A percentile compares a stretch with the other conserved stretches of the same genome.
Conservation (phyloP, 2,113 vertebrate species). For the Zeus faber region DNA sequence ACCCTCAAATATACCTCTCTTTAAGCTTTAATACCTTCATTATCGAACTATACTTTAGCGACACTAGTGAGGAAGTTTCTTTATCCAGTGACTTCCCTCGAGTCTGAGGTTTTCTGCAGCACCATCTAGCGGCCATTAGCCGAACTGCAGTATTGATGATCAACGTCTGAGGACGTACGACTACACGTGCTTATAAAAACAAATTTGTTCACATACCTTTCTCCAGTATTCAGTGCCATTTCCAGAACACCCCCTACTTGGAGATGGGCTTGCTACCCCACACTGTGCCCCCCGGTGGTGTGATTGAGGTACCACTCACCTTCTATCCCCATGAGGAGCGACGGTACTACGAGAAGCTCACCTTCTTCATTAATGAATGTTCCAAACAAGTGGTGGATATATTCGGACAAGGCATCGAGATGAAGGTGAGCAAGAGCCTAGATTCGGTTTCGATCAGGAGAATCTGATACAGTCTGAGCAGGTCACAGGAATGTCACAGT, state of each 20-base stretch:
- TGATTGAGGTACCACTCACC: conserved; percentile 72
- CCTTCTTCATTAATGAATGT: conserved; percentile 81
- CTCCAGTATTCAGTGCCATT: conserved; percentile 80
- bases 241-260: conserved; percentile 67
- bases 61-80: too few relatives aligned
- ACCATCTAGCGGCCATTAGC: too few relatives aligned
- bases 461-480: too few relatives aligned
- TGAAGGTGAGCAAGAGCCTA: conserved; percentile 79
- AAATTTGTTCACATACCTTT: neutral
- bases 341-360: conserved; percentile 75
- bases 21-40: too few relatives aligned
- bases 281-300: conserved; percentile 71
- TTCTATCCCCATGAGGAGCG: conserved; percentile 79
- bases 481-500: neutral
- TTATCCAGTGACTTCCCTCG: too few relatives aligned
- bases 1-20: too few relatives aligned
- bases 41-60: too few relatives aligned
- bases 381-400: conserved; percentile 74
- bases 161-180: too few relatives aligned
- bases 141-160: too few relatives aligned
- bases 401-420: conserved; percentile 78
- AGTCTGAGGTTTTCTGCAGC: too few relatives aligned
- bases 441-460: neutral
- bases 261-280: conserved; percentile 69
- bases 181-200: neutral